Evolutionary conservation across 2,888 invertebrate genomes (phyloP), one percentile per base, ranked within the genome.

Genomic region (Trissolcus brochymenae): DNA sequence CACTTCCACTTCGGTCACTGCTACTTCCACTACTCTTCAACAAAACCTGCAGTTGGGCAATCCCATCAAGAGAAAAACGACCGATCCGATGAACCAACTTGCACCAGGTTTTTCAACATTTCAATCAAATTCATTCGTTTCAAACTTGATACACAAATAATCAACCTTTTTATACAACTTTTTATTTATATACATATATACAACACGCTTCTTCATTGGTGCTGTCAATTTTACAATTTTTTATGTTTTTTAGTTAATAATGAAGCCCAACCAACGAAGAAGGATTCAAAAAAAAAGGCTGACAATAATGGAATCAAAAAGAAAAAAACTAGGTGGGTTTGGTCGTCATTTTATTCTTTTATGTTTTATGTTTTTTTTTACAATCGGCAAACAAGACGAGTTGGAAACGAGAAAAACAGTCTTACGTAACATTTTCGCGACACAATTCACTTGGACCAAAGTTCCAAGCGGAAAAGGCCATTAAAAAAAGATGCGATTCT

Each of bases 281-380:
- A 92, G 79, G 95, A 94, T 85, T 94, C 93, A 66, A 94, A 94
- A 89, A 95, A 96, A 90, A 95, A 95, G 89, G 92, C 92, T 83
- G 95, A 95, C 87, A 95, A 94, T 84, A 95, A 95, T 87, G 95
- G 95, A 56, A 95, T 95, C 43, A 96, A 96, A 89, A 96, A 96
- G 90, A 96, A 96, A 90, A 96, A 96, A 90, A 96, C 96, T 65
- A 95, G 96, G 96, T 96, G 88, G 87, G 89, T 85, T 29, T 13
- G 21, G 1, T n/a, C 1, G 16, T 46, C 14, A 46, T 7, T 2
- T n/a, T n/a, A n/a, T n/a, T n/a, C n/a, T n/a, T n/a, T n/a, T n/a
- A n/a, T n/a, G n/a, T n/a, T 46, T 4, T 41, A n/a, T 14, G 16
- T 46, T 46, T 46, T n/a, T 9, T 14, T 43, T 25, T 4, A 25